Conservation (phyloP, 2,888 invertebrate genomes). For the Drosophila nr. perissopoda region DNA sequence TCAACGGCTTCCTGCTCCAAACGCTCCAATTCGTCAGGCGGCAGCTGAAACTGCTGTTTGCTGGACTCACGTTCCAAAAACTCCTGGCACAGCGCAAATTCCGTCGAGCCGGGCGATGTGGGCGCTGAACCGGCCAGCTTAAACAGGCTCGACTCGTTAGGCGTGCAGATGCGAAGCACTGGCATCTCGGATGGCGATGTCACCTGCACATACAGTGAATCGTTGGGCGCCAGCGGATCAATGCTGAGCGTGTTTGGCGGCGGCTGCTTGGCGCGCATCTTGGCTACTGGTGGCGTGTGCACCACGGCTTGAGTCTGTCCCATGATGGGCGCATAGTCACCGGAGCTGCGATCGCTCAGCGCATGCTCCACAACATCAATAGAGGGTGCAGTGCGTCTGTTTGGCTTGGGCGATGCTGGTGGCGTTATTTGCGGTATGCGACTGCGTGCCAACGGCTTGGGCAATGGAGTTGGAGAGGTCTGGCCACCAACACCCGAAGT, state of each 20-base stretch:
- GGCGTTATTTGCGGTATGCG: constrained; percentile 79
- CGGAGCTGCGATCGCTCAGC: constrained; percentile 45
- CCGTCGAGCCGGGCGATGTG: constrained; percentile 61
- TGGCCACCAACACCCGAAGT: not conserved
- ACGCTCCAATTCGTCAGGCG: constrained; percentile 47
- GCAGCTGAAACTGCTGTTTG: constrained; percentile 30
- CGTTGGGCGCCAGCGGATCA: constrained; percentile 71
- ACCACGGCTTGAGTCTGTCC: constrained; percentile 64
- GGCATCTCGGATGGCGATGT: constrained; percentile 69
- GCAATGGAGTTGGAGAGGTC: constrained; percentile 29
- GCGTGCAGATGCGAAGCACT: constrained; percentile 86
- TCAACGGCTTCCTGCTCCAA: constrained; percentile 67
- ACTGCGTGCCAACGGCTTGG: constrained; percentile 71
- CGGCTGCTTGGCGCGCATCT: constrained; percentile 17
- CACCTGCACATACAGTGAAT: constrained; percentile 52
- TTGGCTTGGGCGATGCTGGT: constrained; percentile 68
- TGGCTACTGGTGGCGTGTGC: constrained; percentile 53
- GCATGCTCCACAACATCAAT: constrained; percentile 53
- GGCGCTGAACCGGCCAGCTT: constrained; percentile 77
- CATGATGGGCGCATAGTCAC: constrained; percentile 63
- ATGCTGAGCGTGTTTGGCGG: not conserved
- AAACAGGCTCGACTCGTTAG: constrained; percentile 85
- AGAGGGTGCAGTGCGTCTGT: constrained; percentile 12
- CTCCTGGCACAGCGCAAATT: constrained; percentile 66
- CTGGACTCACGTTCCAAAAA: constrained; percentile 55